A percentile compares a stretch with the other conserved stretches of the same genome.
Evolutionary conservation across 1,140 invertebrate species (phyloP).

Genomic region (Metopolophium dirhodum): DNA sequence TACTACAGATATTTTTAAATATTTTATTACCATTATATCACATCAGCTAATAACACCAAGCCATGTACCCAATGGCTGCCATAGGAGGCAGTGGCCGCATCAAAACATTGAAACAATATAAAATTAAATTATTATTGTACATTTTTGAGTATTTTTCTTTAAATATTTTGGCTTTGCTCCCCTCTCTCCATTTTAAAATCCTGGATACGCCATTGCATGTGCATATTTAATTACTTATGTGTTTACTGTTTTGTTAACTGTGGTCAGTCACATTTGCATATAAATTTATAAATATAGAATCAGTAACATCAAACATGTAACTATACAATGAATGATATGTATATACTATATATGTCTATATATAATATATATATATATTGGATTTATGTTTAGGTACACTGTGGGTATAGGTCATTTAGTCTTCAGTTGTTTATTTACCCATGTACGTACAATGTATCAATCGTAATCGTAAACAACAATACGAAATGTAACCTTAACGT

Average conservation of each 20-base stretch:
- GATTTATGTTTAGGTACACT: not conserved
- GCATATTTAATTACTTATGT: not conserved
- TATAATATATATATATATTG: not conserved
- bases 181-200: no score
- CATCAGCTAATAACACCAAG: not conserved
- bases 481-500: not conserved
- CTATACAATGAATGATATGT: no score
- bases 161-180: no score
- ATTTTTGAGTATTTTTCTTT: no score
- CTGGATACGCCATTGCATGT: no score
- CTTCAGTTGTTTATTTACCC: not conserved
- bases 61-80: not conserved
- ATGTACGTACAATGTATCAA: not conserved
- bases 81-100: no score
- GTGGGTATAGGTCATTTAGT: not conserved
- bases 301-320: no score
- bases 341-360: no score
- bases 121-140: no score
- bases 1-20: not conserved
- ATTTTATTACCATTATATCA: not conserved
- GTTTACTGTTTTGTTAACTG: not conserved
- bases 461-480: constrained; percentile 5
- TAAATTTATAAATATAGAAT: not conserved
- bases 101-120: no score
- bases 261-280: not conserved